A percentile compares a stretch with the other conserved stretches of the same genome.
phyloP scores from a whole-genome alignment of 2,888 invertebrate species.

The Apomyelois bistriatella region DNA sequence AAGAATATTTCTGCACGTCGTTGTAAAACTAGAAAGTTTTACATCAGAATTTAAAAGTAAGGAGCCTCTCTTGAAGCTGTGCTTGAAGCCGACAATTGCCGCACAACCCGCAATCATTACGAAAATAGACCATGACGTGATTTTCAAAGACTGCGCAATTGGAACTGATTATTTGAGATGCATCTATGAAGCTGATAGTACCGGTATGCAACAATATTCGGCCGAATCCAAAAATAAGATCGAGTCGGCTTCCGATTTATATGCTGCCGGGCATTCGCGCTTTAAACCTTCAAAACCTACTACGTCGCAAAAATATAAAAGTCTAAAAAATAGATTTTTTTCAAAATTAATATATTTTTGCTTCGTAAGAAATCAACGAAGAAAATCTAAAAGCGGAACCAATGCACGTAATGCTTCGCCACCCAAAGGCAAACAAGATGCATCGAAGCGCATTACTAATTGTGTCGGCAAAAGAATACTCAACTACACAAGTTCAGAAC shows the following conservation, averaged over 20 bases:
- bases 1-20: constrained; percentile 26
- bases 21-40: constrained; percentile 21
- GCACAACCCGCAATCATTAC: not conserved
- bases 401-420: not conserved
- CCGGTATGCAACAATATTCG: constrained; percentile 1
- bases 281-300: not conserved
- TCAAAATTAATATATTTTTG: constrained; percentile 30
- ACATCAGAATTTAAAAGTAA: constrained; percentile 20
- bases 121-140: not conserved
- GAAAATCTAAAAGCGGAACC: constrained; percentile 13
- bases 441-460: not conserved
- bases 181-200: constrained; percentile 5
- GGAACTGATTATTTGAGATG: constrained; percentile 4
- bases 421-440: not conserved
- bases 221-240: constrained; percentile 23
- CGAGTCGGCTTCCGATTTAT: constrained; percentile 13
- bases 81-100: constrained; percentile 13
- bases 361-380: constrained; percentile 31
- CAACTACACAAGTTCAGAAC: not conserved
- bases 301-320: constrained; percentile 18
- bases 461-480: not conserved
- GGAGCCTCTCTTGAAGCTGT: constrained; percentile 8
- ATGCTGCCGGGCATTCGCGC: not conserved
- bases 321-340: constrained; percentile 21
- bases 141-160: not conserved